These are phyloP conservation scores for Drosophila anomalipes DNA, from an alignment of 2,888 invertebrate genomes.

Conservation along the genomic window DNA sequence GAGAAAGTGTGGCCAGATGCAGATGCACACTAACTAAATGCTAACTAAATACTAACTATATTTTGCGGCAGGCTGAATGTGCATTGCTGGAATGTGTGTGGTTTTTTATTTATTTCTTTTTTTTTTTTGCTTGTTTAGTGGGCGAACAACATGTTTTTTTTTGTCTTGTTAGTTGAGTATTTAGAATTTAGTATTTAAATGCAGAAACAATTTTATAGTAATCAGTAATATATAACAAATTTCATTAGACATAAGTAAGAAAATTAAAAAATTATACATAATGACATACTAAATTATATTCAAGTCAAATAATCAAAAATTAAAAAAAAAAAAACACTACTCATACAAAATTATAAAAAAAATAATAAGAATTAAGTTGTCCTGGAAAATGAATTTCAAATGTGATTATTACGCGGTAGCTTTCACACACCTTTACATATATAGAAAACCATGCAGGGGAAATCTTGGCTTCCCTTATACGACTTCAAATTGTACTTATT, in stretches of 20 bases:
- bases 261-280: slow-evolving; percentile 36
- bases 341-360: slow-evolving; percentile 31
- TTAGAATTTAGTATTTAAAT: slow-evolving; percentile 13
- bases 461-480: slow-evolving; percentile 82
- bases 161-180: slow-evolving; percentile 35
- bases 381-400: slow-evolving; percentile 54
- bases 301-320: slow-evolving; percentile 15
- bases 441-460: slow-evolving; percentile 85
- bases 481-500: slow-evolving; percentile 47
- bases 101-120: slow-evolving; percentile 1
- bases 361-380: slow-evolving; percentile 27
- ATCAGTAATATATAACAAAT: slow-evolving; percentile 24
- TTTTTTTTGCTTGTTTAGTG: slow-evolving; percentile 18
- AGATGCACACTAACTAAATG: slow-evolving; percentile 20
- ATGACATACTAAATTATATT: slow-evolving; percentile 24
- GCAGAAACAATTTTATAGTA: slow-evolving; percentile 10
- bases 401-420: slow-evolving; percentile 61
- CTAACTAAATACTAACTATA: slow-evolving; percentile 10
- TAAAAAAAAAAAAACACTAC: slow-evolving; percentile 35
- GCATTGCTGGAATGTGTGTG: slow-evolving; percentile 7
- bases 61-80: slow-evolving; percentile 7
- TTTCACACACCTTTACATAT: slow-evolving; percentile 85
- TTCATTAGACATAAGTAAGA: slow-evolving; percentile 43
- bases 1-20: slow-evolving; percentile 1
- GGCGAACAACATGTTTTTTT: slow-evolving; percentile 17